Conservation (phyloP, 2,113 vertebrate genomes). For the Tringa solitaria region DNA sequence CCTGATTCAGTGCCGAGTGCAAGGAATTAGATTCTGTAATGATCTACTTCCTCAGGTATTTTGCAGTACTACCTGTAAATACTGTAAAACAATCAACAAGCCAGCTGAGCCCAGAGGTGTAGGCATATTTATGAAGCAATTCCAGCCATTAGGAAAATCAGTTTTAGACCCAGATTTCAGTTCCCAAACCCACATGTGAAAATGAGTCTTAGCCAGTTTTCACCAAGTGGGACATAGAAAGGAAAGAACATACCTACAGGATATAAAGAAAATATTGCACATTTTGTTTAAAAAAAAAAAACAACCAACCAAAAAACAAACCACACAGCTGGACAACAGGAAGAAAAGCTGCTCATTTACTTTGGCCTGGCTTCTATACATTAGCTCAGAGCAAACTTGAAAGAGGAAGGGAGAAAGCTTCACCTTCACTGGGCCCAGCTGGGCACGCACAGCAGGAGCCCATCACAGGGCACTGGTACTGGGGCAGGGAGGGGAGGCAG, state of each 20-base stretch:
- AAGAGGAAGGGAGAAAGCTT: accelerated
- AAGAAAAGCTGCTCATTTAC: not conserved
- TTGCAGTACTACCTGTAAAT: not conserved
- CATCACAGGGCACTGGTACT: not conserved
- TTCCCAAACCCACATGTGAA: not conserved
- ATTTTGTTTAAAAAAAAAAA: not conserved
- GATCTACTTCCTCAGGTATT: constrained; percentile 37
- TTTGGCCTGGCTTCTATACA: not conserved
- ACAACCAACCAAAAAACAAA: not conserved
- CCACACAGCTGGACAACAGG: not conserved
- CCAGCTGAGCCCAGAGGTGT: not conserved
- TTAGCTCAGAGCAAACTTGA: not conserved
- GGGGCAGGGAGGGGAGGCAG: not conserved
- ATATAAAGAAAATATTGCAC: not conserved
- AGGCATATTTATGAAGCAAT: not conserved
- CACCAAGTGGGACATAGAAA: not conserved
- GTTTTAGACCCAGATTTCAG: not conserved
- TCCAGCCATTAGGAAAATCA: not conserved
- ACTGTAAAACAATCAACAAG: not conserved
- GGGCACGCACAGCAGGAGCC: not conserved
- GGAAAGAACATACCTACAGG: not conserved
- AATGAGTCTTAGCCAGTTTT: not conserved
- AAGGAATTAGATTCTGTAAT: constrained; percentile 34
- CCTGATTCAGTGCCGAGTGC: not conserved
- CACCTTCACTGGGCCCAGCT: accelerated